Evolutionary conservation across 2,888 invertebrate genomes (phyloP).

Genomic region (Adelphocoris suturalis): DNA sequence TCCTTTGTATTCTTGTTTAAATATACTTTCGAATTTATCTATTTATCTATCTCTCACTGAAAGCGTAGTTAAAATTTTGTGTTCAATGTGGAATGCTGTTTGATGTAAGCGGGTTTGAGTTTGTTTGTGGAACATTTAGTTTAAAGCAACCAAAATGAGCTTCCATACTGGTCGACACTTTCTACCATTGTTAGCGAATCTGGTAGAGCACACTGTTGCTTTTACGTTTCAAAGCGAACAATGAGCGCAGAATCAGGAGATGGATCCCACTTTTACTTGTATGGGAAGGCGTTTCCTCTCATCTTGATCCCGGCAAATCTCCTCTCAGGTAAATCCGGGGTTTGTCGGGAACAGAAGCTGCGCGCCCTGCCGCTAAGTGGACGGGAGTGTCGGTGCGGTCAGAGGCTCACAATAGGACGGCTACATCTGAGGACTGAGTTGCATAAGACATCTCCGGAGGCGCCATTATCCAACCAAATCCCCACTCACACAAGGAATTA

Average conservation of each 20-base stretch:
- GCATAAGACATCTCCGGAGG: conserved; percentile 14
- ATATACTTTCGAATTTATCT: too few species aligned
- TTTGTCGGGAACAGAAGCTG: background rate
- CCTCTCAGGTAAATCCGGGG: background rate
- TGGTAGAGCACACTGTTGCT: background rate
- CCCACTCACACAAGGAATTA: background rate
- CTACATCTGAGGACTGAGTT: background rate
- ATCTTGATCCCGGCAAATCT: background rate
- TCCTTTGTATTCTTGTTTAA: too few species aligned
- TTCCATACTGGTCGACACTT: background rate
- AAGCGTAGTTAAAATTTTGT: too few species aligned
- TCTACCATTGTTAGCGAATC: background rate
- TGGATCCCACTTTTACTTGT: background rate
- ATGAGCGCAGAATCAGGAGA: background rate
- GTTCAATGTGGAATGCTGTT: too few species aligned
- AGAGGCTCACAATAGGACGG: conserved; percentile 7
- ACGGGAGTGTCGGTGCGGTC: background rate
- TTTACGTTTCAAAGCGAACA: background rate
- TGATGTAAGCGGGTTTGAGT: too few species aligned
- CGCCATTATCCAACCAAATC: background rate
- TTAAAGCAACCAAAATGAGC: too few species aligned
- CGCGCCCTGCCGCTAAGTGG: conserved; percentile 32
- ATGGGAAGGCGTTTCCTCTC: background rate
- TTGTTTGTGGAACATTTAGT: too few species aligned
- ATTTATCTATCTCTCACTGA: too few species aligned